Evolutionary conservation across 1,140 invertebrate species (phyloP), one percentile per base, ranked within the genome.

Genomic region (Planococcus citri): DNA sequence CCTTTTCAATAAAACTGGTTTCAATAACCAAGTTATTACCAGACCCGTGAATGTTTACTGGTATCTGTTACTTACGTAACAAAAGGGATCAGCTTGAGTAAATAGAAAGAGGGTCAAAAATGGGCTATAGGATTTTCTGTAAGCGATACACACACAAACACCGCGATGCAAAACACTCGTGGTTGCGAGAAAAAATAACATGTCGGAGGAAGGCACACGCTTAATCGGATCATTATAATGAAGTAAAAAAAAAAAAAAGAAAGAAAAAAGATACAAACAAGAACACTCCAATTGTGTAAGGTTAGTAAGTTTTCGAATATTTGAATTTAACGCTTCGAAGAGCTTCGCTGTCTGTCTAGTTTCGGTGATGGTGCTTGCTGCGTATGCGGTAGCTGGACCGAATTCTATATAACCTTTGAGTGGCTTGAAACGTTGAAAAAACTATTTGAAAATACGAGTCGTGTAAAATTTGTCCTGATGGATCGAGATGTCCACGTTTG

Each of bases 21-120:
- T 51, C 41, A 14, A 51, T 51, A 51, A 51, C 41, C 41, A 20
- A 33, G 29, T 33, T 33, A 33, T 33, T 33, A 33, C 29, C 4
- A 51, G 17, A 14, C 41, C 12, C 41, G 41, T n/a, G 41, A 51
- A 51, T 51, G 41, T 51, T 51, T 51, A 17, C 17, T 6, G 41
- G 41, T 51, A 51, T 51, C 41, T 51, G 41, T 51, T 51, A 51
- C 41, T 51, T 51, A 51, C 41, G 41, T n/a, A 51, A 51, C 41
- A 51, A 51, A 51, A 51, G 41, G 41, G 12, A 51, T 20, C 41
- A 20, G 41, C 17, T 33, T 33, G 29, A 3, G 12, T 33, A 33
- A 33, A 33, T 33, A 12, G 12, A 33, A 33, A 33, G 41, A 20
- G 10, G 10, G 17, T 20, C 41, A 51, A 14, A 51, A 51, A 37